Base-by-base conservation (phyloP, 2,888 invertebrate species). In the Palloptera scutellata region DNA sequence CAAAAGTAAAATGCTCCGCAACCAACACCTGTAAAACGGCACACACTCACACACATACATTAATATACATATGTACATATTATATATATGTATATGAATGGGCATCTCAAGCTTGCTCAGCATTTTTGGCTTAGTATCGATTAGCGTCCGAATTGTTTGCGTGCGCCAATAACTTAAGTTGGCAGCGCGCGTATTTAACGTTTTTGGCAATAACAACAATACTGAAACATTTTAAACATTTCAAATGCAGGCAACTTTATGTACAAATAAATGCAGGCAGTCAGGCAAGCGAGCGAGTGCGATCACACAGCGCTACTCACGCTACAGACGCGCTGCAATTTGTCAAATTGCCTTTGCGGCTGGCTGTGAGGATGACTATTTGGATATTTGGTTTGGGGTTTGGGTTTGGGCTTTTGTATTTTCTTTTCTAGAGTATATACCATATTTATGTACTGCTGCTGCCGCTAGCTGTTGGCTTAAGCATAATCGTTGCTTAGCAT, bases 311-410 rank as follows among this genome's bases (percentile, higher is more conserved):
- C 45, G 60, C 30, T 30, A 55, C 48, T 30, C 62, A 13, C 45
- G 41, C 45, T 54, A 45, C 51, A 57, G 64, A 59, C 68, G 65
- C 15, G 60, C 66, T 64, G 70, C 66, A 70, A 70, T 70, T 70
- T 70, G 70, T 70, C 70, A 70, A 66, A 52, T 68, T 66, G 68
- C 66, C 70, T 70, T 61, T 17, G 62, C 64, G 66, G 66, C 30
- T 30, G 66, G 66, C 30, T 30, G 30, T 64, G 53, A 68, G 64
- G 64, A 66, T 64, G 66, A 61, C 61, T 64, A 54, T 45, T 48
- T 70, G 53, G 41, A 40, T 51, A 19, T 59, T 59, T 13, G 20
- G 45, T 59, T 19, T 55, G 19, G 40, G 53, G 9, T 48, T 17
- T 58, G 41, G 41, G 20, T 42, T n/a, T 41, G 30, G 30, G 30